A percentile compares a stretch with the other conserved stretches of the same genome.
These are phyloP conservation scores for Premnoplex brunnescens DNA, from an alignment of 2,797 vertebrate species.

Conservation along the genomic window DNA sequence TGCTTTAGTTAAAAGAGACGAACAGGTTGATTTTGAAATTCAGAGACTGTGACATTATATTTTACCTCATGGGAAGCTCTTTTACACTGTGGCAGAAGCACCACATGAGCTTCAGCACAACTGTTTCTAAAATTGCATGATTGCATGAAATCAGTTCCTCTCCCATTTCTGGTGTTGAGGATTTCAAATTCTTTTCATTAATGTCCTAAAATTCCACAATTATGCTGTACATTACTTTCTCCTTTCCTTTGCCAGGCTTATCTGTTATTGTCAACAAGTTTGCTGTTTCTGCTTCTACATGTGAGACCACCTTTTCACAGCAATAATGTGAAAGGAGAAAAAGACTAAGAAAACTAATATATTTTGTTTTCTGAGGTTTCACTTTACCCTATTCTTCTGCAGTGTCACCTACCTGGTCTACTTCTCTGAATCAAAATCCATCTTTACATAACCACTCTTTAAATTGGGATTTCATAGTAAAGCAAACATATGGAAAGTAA, in stretches of 20 bases:
- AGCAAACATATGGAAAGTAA: neutral
- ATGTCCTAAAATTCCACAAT: neutral
- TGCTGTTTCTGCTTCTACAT: neutral
- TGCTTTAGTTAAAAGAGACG: neutral
- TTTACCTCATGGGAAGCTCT: neutral
- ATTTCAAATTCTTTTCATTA: neutral
- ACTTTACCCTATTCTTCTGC: neutral
- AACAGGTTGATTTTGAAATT: neutral
- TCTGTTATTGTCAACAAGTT: neutral
- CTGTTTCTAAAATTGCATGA: neutral
- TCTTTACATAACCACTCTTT: conserved; percentile 29
- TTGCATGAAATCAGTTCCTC: neutral
- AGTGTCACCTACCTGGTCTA: neutral
- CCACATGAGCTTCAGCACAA: neutral
- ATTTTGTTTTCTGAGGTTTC: neutral
- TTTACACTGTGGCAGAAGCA: neutral
- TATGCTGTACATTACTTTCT: neutral
- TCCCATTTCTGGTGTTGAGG: neutral
- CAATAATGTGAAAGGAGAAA: neutral
- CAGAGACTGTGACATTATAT: neutral
- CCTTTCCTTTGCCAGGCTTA: neutral
- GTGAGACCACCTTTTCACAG: neutral
- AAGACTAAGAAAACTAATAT: neutral
- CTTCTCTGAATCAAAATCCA: conserved; percentile 1
- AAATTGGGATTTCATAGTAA: neutral